phyloP scores from a whole-genome alignment of 2,113 vertebrate genomes.

The Genyomyrus donnyi region DNA sequence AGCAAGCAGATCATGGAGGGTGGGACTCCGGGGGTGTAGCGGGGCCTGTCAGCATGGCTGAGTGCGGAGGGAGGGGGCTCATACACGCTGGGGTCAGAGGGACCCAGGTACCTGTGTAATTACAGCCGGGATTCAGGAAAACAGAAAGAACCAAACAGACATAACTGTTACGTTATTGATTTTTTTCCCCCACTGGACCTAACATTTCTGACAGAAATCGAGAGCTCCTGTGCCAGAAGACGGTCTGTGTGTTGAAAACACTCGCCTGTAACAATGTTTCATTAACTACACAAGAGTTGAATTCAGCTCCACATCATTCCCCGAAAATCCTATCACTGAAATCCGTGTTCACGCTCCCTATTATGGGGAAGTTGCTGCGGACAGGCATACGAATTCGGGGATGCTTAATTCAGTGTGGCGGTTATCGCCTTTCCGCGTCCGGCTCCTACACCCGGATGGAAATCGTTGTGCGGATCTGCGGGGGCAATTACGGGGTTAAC shows the following conservation, averaged over 20 bases:
- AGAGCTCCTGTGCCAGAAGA: not conserved
- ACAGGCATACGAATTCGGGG: not conserved
- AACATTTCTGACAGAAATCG: not conserved
- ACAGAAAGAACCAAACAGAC: not conserved
- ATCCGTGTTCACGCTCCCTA: not conserved
- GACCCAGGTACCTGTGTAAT: not conserved
- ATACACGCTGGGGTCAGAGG: not conserved
- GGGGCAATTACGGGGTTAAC: slow-evolving; percentile 81
- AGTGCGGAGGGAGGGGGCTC: not conserved
- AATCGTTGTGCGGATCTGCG: slow-evolving; percentile 38
- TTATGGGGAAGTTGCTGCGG: not conserved
- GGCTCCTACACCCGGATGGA: not conserved
- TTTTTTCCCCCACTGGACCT: not conserved
- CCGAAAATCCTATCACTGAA: not conserved
- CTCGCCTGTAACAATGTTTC: not conserved
- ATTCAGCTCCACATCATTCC: not conserved
- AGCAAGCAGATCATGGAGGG: slow-evolving; percentile 51
- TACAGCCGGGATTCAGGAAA: not conserved
- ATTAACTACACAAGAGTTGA: not conserved
- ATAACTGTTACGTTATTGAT: not conserved
- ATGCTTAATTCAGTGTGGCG: not conserved
- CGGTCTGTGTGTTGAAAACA: not conserved
- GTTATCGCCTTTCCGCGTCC: not conserved
- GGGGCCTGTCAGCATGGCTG: not conserved
- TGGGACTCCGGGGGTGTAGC: slow-evolving; percentile 9